These are phyloP conservation scores for Acanthurus tractus DNA, from an alignment of 2,797 vertebrate genomes.

Conservation along the genomic window DNA sequence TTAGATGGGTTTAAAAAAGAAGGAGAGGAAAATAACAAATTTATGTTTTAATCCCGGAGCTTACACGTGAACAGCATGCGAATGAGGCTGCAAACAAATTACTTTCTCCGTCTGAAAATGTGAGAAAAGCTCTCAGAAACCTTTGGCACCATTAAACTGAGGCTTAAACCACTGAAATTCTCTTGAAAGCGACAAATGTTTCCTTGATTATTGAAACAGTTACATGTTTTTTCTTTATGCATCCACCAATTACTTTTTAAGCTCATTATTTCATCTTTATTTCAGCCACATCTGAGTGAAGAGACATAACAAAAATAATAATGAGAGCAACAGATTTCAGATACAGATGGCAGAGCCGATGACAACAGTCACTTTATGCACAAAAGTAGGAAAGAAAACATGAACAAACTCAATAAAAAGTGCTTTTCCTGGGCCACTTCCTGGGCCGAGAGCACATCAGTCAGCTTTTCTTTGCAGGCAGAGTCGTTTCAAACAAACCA, in stretches of 20 bases:
- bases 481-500: conserved; percentile 25
- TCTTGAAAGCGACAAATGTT: not conserved
- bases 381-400: not conserved
- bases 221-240: not conserved
- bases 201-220: not conserved
- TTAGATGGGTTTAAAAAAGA: not conserved
- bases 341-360: not conserved
- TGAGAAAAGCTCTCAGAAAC: not conserved
- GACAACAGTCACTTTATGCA: not conserved
- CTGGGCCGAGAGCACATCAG: not conserved
- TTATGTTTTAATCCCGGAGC: not conserved
- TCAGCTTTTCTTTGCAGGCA: conserved; percentile 18
- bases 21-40: not conserved
- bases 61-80: not conserved
- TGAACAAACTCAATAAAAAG: not conserved
- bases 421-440: not conserved
- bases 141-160: no score
- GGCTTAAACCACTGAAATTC: not conserved
- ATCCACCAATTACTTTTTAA: not conserved
- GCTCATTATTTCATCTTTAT: not conserved
- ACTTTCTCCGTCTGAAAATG: not conserved
- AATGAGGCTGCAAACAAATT: not conserved
- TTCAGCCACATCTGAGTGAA: not conserved
- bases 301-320: not conserved
- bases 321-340: not conserved